Percentiles rank a stretch among this genome's conserved stretches.
Evolutionary conservation across 2,797 vertebrate genomes (phyloP).

Genomic region (Podargus strigoides): DNA sequence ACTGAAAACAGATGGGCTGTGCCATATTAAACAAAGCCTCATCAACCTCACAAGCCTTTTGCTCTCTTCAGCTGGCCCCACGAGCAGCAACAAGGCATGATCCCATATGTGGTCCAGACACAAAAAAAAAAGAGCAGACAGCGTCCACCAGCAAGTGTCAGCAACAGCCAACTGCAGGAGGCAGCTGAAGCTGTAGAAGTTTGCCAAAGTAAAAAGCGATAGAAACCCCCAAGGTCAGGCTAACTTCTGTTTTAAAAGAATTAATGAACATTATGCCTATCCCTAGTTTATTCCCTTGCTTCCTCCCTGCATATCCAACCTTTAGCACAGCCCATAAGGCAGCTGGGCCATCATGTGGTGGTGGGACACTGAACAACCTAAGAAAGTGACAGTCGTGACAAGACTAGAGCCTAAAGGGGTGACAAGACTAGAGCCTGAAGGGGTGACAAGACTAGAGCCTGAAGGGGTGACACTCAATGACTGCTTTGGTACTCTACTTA

Average conservation of each 20-base stretch:
- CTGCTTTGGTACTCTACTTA: neutral
- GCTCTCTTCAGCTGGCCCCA: neutral
- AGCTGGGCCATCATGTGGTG: neutral
- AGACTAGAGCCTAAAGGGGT: neutral
- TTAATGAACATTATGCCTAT: neutral
- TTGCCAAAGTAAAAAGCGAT: neutral
- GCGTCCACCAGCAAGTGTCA: neutral
- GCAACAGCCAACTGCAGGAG: neutral
- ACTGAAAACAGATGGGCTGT: neutral
- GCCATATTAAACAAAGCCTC: neutral
- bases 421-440: neutral
- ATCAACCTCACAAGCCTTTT: neutral
- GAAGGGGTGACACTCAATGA: neutral
- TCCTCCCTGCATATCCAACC: neutral
- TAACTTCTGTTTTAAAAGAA: neutral
- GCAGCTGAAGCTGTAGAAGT: neutral
- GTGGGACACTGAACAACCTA: fast-evolving
- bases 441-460: neutral
- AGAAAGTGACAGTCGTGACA: neutral
- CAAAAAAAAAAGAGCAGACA: neutral
- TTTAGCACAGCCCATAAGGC: neutral
- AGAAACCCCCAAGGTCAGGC: neutral
- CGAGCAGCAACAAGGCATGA: neutral
- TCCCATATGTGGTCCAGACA: neutral
- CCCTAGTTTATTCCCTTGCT: neutral